These are phyloP conservation scores for Erythrolamprus reginae DNA, from an alignment of 2,113 vertebrate genomes.

Conservation along the genomic window DNA sequence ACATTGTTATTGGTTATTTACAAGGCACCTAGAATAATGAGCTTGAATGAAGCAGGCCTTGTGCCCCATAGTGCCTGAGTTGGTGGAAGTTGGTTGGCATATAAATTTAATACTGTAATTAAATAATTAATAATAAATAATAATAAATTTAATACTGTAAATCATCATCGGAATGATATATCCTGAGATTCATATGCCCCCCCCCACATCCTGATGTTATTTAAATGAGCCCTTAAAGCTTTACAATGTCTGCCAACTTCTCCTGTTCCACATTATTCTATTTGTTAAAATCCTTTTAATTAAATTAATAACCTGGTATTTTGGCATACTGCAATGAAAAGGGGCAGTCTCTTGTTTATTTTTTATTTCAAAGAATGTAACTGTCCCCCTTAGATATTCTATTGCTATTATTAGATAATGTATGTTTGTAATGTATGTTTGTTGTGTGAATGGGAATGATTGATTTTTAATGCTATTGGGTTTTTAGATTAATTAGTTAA, in stretches of 20 bases:
- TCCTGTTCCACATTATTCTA: not conserved
- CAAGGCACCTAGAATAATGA: not conserved
- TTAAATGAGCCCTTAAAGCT: not conserved
- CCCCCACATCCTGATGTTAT: not conserved
- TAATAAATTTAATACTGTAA: not conserved
- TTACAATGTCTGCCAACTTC: not conserved
- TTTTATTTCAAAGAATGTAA: not conserved
- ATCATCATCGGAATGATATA: not conserved
- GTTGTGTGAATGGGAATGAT: too few relatives aligned
- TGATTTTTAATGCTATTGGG: too few relatives aligned
- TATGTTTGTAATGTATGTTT: too few relatives aligned
- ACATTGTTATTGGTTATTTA: not conserved
- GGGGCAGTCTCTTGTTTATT: not conserved
- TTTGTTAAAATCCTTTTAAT: not conserved
- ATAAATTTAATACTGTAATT: too few relatives aligned
- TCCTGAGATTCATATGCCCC: not conserved
- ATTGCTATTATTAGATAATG: too few relatives aligned
- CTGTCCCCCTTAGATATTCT: too few relatives aligned
- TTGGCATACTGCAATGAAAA: not conserved
- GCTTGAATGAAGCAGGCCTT: not conserved
- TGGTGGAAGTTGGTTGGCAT: not conserved
- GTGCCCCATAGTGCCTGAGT: not conserved
- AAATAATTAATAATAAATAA: too few relatives aligned
- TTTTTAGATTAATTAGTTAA: too few relatives aligned
- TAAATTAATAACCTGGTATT: not conserved